These are phyloP conservation scores for Heterocephalus glaber DNA, from an alignment of 2,113 vertebrate genomes.

Conservation along the genomic window DNA sequence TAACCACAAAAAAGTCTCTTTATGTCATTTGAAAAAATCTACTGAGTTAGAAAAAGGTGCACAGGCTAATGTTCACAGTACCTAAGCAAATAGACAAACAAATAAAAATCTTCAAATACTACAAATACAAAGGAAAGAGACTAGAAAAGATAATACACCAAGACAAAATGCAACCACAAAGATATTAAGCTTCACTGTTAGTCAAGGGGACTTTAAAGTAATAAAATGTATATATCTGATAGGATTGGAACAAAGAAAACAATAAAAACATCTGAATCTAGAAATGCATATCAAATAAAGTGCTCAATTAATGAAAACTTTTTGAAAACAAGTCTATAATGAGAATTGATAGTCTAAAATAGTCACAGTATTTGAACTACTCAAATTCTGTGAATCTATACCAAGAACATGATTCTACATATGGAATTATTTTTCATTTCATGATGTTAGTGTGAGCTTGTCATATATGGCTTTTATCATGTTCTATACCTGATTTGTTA, in stretches of 20 bases:
- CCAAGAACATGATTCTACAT: not conserved
- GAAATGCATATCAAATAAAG: not conserved
- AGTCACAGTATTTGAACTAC: not conserved
- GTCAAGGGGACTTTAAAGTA: not conserved
- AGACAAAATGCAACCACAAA: not conserved
- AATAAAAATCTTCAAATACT: not conserved
- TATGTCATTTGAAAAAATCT: slow-evolving; percentile 51
- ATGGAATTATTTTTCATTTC: slow-evolving; percentile 15
- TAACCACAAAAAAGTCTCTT: slow-evolving; percentile 53
- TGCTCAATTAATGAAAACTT: not conserved
- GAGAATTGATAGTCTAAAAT: not conserved
- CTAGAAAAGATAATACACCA: not conserved
- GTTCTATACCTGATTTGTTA: no score
- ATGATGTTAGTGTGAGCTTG: no score
- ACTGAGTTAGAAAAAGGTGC: not conserved
- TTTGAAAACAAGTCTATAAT: slow-evolving; percentile 4
- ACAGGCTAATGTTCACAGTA: not conserved
- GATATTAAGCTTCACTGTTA: not conserved
- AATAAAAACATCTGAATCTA: not conserved
- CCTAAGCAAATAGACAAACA: not conserved
- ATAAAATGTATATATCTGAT: not conserved
- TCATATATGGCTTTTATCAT: no score
- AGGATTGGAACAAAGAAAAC: not conserved
- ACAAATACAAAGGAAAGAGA: not conserved
- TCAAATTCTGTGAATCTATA: not conserved